Evolutionary conservation across 2,113 vertebrate species (phyloP).

Genomic region (Tachysurus vachellii): DNA sequence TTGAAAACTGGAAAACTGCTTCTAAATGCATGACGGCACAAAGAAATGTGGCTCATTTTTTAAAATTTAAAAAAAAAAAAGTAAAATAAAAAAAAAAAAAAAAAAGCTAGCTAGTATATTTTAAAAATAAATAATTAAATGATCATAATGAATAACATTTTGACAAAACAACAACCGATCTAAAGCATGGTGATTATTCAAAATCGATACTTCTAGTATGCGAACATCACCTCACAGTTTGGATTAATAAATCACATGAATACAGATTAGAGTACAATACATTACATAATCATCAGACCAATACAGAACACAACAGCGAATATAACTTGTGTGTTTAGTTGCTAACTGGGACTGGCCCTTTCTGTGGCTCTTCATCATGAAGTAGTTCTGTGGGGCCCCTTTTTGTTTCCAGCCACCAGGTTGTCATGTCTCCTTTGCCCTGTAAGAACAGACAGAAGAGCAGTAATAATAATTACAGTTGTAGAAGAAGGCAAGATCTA

Average conservation of each 20-base stretch:
- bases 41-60: not conserved
- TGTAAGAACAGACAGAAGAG: slow-evolving; percentile 53
- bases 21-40: not conserved
- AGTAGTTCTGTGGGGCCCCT: slow-evolving; percentile 56
- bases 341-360: slow-evolving; percentile 63
- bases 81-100: too few species aligned
- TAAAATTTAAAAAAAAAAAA: too few species aligned
- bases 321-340: slow-evolving; percentile 47
- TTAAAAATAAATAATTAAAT: not conserved
- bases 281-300: not conserved
- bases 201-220: not conserved
- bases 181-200: not conserved
- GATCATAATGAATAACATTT: not conserved
- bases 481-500: slow-evolving; percentile 60
- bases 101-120: not conserved
- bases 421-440: slow-evolving; percentile 78
- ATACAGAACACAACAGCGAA: slow-evolving; percentile 16
- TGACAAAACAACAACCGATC: not conserved
- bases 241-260: not conserved
- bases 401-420: slow-evolving; percentile 77
- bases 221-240: not conserved
- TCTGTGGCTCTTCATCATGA: slow-evolving; percentile 43
- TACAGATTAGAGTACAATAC: not conserved
- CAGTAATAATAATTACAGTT: too few species aligned
- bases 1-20: not conserved